Percentiles rank a stretch among this genome's conserved stretches.
Evolutionary conservation across 2,113 vertebrate species (phyloP).

Genomic region (Zingel zingel): DNA sequence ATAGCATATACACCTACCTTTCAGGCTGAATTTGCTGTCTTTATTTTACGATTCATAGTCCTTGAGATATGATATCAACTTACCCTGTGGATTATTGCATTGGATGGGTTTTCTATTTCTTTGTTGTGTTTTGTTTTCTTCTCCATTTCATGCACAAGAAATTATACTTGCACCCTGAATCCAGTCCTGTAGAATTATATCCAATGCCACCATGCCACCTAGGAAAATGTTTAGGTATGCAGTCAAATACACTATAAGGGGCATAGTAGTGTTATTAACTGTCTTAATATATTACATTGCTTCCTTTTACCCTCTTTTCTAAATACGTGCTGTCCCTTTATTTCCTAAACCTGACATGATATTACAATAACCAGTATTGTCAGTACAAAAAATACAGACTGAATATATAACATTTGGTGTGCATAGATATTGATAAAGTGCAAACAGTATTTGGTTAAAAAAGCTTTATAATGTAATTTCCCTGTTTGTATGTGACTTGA

Average conservation of each 20-base stretch:
- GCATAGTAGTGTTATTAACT: slow-evolving; percentile 59
- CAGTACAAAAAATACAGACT: slow-evolving; percentile 46
- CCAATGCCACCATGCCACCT: slow-evolving; percentile 5
- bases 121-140: slow-evolving; percentile 3
- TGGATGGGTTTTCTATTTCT: slow-evolving; percentile 11
- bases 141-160: slow-evolving; percentile 33
- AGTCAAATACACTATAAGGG: slow-evolving; percentile 1
- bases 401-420: slow-evolving; percentile 70
- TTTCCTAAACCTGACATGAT: slow-evolving; percentile 54
- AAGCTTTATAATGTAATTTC: slow-evolving; percentile 82
- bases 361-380: not conserved
- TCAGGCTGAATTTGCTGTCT: slow-evolving; percentile 31
- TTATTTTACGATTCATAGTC: slow-evolving; percentile 43
- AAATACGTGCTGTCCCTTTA: slow-evolving; percentile 37
- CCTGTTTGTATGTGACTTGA: slow-evolving; percentile 54
- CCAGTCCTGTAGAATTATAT: slow-evolving; percentile 13
- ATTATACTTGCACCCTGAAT: slow-evolving; percentile 10
- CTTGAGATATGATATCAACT: slow-evolving; percentile 40
- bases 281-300: slow-evolving; percentile 26
- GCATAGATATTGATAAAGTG: slow-evolving; percentile 94
- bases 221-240: not conserved
- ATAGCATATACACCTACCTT: slow-evolving; percentile 11
- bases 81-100: slow-evolving; percentile 38
- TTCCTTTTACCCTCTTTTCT: slow-evolving; percentile 6
- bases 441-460: slow-evolving; percentile 90